Percentiles rank a stretch among this genome's conserved stretches.
phyloP scores from a whole-genome alignment of 37 sponge, comb jelly and placozoan genomes.

The Halisarca cf. caerulea region DNA sequence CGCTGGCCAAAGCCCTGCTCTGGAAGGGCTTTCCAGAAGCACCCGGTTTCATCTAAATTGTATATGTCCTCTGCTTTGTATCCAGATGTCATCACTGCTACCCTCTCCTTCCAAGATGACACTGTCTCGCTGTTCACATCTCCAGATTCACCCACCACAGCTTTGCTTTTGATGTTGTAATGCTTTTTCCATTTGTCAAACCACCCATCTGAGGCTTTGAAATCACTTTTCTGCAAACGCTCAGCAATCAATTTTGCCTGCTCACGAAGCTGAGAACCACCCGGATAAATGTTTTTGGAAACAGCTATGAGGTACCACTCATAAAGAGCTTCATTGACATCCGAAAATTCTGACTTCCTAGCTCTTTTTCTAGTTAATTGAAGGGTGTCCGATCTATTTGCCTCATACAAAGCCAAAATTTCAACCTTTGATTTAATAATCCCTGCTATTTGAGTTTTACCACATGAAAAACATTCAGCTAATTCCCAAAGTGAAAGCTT shows the following conservation, averaged over 20 bases:
- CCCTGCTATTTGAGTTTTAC: neutral
- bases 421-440: neutral
- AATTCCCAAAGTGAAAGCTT: constrained; percentile 10
- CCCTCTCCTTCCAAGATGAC: neutral
- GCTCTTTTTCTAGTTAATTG: constrained; percentile 19
- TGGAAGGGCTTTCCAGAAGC: constrained; percentile 69
- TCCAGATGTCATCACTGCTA: neutral
- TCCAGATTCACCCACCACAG: constrained; percentile 45
- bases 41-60: constrained; percentile 26
- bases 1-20: constrained; percentile 55
- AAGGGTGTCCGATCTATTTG: neutral
- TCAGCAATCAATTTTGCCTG: neutral
- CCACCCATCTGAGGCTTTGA: constrained; percentile 18
- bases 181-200: constrained; percentile 2
- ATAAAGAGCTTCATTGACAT: constrained; percentile 1
- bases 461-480: constrained; percentile 16
- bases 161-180: constrained; percentile 23
- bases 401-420: constrained; percentile 8
- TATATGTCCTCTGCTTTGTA: neutral
- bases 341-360: constrained; percentile 15
- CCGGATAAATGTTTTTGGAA: constrained; percentile 16
- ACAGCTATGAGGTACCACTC: constrained; percentile 18
- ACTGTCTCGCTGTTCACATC: constrained; percentile 17
- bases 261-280: neutral
- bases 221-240: neutral